A percentile compares a stretch with the other conserved stretches of the same genome.
Conservation (phyloP, 2,113 vertebrate genomes). For the Sceloporus tristichus region DNA sequence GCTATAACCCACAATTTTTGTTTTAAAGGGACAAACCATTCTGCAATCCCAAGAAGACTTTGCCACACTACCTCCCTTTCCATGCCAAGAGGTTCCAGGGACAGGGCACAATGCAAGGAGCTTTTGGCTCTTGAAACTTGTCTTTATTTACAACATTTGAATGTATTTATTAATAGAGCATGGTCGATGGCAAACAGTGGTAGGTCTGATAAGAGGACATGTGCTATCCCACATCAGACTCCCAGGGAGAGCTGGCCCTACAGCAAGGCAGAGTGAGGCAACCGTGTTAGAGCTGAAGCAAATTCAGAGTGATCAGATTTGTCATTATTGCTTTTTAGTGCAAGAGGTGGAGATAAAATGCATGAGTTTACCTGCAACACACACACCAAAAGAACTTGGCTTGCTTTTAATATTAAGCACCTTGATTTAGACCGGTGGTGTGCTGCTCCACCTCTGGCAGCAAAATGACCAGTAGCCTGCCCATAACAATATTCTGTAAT, state of each 20-base stretch:
- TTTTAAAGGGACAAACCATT: not conserved
- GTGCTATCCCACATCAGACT: not conserved
- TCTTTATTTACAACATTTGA: not conserved
- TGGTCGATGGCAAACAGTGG: not conserved
- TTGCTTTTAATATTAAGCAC: not conserved
- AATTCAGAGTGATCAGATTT: too few species aligned
- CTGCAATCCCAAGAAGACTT: not conserved
- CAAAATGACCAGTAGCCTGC: too few species aligned
- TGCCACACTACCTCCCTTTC: not conserved
- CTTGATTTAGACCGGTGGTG: not conserved
- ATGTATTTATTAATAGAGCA: not conserved
- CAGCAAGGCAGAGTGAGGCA: too few species aligned
- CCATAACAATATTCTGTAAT: not conserved
- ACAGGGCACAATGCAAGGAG: not conserved
- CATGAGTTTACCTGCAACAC: not conserved
- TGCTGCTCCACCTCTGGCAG: not conserved
- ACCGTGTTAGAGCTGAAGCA: too few species aligned
- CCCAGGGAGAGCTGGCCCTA: not conserved
- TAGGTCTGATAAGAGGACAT: not conserved
- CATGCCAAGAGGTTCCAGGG: not conserved
- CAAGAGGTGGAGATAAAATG: not conserved
- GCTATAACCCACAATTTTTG: not conserved
- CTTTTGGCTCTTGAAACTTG: not conserved
- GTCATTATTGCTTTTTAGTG: not conserved
- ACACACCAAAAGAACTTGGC: not conserved